Evolutionary conservation across 2,797 vertebrate species (phyloP).

Genomic region (Molossus molossus): DNA sequence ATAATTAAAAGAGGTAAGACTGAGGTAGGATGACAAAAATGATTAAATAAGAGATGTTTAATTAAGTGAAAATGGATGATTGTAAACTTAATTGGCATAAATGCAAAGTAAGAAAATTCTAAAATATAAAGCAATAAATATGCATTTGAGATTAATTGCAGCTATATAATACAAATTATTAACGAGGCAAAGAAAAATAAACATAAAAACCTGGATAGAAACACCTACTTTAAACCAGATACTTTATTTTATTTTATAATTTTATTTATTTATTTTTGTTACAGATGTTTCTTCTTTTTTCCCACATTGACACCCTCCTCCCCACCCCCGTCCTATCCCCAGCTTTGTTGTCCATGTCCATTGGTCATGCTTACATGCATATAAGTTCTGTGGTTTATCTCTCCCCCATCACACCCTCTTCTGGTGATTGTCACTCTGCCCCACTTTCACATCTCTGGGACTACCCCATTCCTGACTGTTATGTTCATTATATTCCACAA

Average conservation of each 20-base stretch:
- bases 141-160: background rate
- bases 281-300: no score
- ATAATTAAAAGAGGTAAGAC: background rate
- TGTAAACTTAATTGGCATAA: background rate
- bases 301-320: no score
- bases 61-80: background rate
- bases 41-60: background rate
- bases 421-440: no score
- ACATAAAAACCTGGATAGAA: background rate
- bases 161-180: background rate
- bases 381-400: no score
- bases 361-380: no score
- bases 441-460: no score
- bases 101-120: background rate
- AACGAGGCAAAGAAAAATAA: background rate
- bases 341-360: no score
- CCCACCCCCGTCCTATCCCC: no score
- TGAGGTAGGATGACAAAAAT: background rate
- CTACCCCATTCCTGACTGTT: no score
- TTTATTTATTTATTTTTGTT: no score
- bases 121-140: background rate
- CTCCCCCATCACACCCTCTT: no score
- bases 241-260: background rate
- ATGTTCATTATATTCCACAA: no score
- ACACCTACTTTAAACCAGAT: background rate